These are phyloP conservation scores for Rhabdophis nuchalis DNA, from an alignment of 2,797 vertebrate genomes.

Conservation along the genomic window DNA sequence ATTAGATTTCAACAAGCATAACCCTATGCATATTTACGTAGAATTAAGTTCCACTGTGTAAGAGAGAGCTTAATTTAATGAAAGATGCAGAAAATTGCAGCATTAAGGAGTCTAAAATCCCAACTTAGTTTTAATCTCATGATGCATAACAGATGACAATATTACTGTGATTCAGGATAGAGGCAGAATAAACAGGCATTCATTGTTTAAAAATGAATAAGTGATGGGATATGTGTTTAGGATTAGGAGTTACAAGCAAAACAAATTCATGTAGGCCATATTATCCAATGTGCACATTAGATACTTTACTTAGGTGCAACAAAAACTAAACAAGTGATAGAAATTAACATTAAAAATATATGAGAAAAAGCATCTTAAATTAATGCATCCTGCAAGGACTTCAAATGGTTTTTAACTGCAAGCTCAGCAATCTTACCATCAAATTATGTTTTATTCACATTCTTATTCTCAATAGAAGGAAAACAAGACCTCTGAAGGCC, in stretches of 20 bases:
- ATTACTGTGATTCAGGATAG: neutral
- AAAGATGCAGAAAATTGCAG: neutral
- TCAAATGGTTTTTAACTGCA: neutral
- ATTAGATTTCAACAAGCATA: neutral
- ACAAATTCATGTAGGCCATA: neutral
- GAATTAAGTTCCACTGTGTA: neutral
- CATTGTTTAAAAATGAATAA: neutral
- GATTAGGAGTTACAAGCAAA: neutral
- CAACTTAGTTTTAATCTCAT: neutral
- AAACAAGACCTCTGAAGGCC: neutral
- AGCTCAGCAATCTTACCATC: neutral
- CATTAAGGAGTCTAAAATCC: neutral
- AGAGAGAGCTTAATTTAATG: neutral
- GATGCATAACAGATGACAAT: neutral
- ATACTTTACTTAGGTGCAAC: neutral
- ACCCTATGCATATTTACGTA: neutral
- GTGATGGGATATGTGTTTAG: too few relatives aligned
- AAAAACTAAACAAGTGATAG: neutral
- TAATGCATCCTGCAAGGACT: neutral
- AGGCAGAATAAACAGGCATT: neutral
- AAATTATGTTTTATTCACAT: neutral
- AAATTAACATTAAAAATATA: neutral
- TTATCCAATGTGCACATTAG: neutral
- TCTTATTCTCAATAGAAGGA: neutral
- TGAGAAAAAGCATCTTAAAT: neutral